These are phyloP conservation scores for Halcyon senegalensis DNA, from an alignment of 2,113 vertebrate genomes.

Conservation along the genomic window DNA sequence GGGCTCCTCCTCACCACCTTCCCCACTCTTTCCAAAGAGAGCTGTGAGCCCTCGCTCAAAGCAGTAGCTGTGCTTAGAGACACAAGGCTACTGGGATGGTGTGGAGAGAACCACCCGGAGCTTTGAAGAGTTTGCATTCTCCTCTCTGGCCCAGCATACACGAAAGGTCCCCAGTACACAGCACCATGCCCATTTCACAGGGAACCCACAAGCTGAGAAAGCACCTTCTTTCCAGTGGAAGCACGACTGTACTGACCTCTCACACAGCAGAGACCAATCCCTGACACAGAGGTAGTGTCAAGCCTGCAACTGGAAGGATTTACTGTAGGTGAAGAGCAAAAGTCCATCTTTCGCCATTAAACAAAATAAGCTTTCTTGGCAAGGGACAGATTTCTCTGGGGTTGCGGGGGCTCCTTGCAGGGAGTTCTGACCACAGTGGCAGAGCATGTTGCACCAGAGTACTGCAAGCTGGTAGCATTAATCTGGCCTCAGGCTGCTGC, in stretches of 20 bases:
- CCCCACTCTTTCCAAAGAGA: neutral
- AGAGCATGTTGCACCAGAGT: neutral
- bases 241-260: neutral
- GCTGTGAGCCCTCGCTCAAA: rapidly evolving
- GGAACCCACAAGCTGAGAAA: neutral
- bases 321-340: neutral
- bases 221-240: neutral
- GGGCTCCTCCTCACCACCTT: neutral
- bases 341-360: neutral
- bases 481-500: neutral
- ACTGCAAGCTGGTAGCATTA: neutral
- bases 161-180: neutral
- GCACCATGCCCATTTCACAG: neutral
- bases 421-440: neutral
- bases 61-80: neutral
- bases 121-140: neutral
- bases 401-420: rapidly evolving
- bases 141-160: neutral
- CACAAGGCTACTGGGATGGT: neutral
- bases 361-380: neutral
- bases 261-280: neutral
- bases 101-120: neutral
- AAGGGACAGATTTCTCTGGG: neutral
- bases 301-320: neutral
- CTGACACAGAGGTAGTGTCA: rapidly evolving